Evolutionary conservation across 2,888 invertebrate species (phyloP).

Genomic region (Cryptus viduatorius): DNA sequence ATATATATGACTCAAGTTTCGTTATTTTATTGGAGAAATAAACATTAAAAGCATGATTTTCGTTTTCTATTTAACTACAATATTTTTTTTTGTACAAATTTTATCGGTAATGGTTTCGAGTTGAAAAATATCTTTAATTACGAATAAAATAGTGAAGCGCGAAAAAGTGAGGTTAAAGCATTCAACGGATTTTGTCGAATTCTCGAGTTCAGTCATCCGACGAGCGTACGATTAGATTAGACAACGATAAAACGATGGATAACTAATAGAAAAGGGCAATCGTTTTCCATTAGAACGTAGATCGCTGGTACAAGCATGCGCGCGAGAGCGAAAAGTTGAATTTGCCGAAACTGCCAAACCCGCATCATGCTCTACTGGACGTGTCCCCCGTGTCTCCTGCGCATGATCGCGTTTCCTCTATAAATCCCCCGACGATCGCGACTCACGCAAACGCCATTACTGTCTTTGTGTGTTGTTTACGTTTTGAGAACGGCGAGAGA

Average conservation of each 20-base stretch:
- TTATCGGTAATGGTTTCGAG: no score
- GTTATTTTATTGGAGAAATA: not conserved
- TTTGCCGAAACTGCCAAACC: slow-evolving; percentile 3
- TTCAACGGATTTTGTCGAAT: no score
- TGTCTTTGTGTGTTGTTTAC: slow-evolving; percentile 62
- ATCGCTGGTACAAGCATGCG: no score
- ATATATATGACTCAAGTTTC: no score
- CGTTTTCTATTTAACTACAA: no score
- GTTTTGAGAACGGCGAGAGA: slow-evolving; percentile 55
- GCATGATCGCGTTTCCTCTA: slow-evolving; percentile 38
- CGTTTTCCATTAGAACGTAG: no score
- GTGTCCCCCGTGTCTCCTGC: slow-evolving; percentile 30
- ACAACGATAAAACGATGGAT: not conserved
- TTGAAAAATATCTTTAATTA: no score
- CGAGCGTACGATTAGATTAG: no score
- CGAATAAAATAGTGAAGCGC: no score
- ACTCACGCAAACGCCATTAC: slow-evolving; percentile 46
- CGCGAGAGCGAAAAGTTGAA: not conserved
- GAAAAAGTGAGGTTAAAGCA: no score
- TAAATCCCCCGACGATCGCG: slow-evolving; percentile 20
- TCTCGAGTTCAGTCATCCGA: no score
- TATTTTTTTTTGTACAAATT: no score
- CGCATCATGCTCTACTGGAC: not conserved
- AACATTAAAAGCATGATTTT: not conserved
- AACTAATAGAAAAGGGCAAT: slow-evolving; percentile 3